These are phyloP conservation scores for Anthonomus grandis DNA, from an alignment of 1,140 invertebrate species.

Conservation along the genomic window DNA sequence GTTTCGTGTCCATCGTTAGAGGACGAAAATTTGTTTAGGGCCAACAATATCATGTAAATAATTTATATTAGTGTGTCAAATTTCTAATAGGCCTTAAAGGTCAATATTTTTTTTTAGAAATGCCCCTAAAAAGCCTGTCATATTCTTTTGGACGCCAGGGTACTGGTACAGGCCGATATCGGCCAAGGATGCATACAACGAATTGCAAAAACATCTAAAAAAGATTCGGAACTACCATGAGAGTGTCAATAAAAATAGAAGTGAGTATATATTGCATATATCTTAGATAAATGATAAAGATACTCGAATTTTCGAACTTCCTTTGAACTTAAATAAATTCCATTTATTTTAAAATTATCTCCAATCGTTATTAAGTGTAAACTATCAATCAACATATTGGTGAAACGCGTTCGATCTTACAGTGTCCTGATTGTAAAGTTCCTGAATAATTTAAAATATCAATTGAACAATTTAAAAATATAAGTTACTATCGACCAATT, in stretches of 20 bases:
- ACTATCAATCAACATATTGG: too few species aligned
- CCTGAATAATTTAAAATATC: too few species aligned
- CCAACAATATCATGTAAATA: slow-evolving; percentile 16
- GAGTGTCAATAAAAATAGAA: slow-evolving; percentile 21
- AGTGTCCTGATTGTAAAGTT: too few species aligned
- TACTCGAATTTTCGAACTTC: too few species aligned
- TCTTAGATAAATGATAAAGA: too few species aligned
- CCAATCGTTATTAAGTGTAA: too few species aligned
- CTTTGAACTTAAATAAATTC: too few species aligned
- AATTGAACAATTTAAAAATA: too few species aligned
- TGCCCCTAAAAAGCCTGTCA: slow-evolving; percentile 36
- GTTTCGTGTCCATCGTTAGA: slow-evolving; percentile 42
- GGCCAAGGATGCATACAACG: slow-evolving; percentile 49
- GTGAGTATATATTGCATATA: slow-evolving; percentile 8
- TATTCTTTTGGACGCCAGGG: slow-evolving; percentile 57
- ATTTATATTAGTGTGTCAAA: neutral
- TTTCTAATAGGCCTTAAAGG: neutral
- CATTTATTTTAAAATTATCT: too few species aligned
- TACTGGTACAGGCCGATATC: slow-evolving; percentile 55
- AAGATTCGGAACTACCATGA: slow-evolving; percentile 33
- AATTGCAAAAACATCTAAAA: slow-evolving; percentile 48
- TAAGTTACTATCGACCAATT: too few species aligned
- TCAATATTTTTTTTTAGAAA: slow-evolving; percentile 28
- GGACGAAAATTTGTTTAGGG: slow-evolving; percentile 1
- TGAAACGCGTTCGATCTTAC: too few species aligned